Evolutionary conservation across 2,113 vertebrate genomes (phyloP).

Genomic region (Sterna hirundo): DNA sequence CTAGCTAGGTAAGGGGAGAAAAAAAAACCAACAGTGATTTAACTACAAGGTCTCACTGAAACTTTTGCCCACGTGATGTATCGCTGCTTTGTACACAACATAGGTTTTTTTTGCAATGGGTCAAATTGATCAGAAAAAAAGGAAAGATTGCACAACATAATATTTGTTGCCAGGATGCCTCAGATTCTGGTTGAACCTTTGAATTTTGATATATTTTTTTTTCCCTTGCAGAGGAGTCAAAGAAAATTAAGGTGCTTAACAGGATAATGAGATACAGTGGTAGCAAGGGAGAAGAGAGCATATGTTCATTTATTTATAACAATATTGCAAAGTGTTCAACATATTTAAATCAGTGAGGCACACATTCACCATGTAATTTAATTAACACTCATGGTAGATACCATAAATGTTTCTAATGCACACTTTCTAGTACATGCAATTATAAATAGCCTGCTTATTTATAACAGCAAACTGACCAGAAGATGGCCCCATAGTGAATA

Average conservation of each 20-base stretch:
- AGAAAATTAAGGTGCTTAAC: conserved; percentile 38
- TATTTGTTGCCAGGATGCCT: background rate
- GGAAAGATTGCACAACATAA: background rate
- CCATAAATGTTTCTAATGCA: conserved; percentile 49
- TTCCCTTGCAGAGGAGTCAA: background rate
- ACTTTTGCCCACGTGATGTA: background rate
- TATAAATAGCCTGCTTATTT: background rate
- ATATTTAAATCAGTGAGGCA: conserved; percentile 59
- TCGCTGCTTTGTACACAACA: background rate
- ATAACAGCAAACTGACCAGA: conserved; percentile 44
- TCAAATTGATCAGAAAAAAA: background rate
- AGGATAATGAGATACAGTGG: conserved; percentile 58
- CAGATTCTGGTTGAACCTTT: background rate
- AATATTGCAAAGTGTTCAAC: conserved; percentile 42
- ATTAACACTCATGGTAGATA: conserved; percentile 60
- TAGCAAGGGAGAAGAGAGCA: conserved; percentile 54
- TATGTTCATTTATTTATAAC: conserved; percentile 71
- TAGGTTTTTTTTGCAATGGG: background rate
- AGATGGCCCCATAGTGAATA: conserved; percentile 51
- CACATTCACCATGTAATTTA: conserved; percentile 64
- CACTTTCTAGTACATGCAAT: conserved; percentile 40
- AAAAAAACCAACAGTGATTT: background rate
- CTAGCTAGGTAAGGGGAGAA: background rate
- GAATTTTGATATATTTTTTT: background rate
- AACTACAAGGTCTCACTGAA: background rate